Conservation (phyloP, 1,140 invertebrate genomes). For the Zaprionus inermis region DNA sequence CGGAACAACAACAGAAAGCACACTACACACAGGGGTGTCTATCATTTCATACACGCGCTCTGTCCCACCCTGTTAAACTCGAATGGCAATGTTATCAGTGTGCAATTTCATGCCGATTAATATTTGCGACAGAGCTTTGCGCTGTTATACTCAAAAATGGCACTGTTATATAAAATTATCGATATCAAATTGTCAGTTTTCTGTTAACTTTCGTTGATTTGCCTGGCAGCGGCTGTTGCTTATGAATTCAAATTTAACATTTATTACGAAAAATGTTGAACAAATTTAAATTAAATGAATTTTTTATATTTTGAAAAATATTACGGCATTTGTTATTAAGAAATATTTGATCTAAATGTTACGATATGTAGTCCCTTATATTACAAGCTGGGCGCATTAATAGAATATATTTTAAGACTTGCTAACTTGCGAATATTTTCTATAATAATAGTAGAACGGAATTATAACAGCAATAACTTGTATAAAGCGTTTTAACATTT, state of each 20-base stretch:
- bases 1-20: conserved; percentile 58
- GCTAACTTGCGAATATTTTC: no score
- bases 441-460: no score
- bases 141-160: conserved; percentile 35
- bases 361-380: no score
- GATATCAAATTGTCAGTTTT: not conserved
- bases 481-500: not conserved
- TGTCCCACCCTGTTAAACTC: conserved; percentile 32
- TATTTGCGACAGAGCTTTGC: not conserved
- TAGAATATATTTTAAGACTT: no score
- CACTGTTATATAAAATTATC: conserved; percentile 1
- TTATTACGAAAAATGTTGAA: no score
- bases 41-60: conserved; percentile 21
- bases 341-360: no score
- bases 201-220: not conserved
- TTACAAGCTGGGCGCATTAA: no score
- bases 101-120: not conserved
- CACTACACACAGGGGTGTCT: conserved; percentile 39
- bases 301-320: no score
- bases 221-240: no score
- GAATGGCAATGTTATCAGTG: not conserved
- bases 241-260: no score
- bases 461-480: not conserved
- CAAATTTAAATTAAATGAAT: no score
- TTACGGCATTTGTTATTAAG: no score